Evolutionary conservation across 2,888 invertebrate species (phyloP).

Genomic region (Sinhomidia bicolor): DNA sequence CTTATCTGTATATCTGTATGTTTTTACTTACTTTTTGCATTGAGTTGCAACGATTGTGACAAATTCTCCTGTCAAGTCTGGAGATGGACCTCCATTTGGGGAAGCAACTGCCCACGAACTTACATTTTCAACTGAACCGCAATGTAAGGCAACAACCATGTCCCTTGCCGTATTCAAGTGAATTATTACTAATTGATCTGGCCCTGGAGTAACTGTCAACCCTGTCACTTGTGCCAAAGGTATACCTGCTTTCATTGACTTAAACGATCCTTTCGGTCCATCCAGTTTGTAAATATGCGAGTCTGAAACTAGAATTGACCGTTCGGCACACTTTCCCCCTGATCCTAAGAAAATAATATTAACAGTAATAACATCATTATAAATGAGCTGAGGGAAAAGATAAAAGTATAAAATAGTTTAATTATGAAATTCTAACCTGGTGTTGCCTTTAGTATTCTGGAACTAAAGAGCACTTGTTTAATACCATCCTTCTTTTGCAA

Average conservation of each 20-base stretch:
- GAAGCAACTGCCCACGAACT: slow-evolving; percentile 79
- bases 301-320: slow-evolving; percentile 94
- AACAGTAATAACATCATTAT: too few species aligned
- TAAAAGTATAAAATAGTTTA: too few species aligned
- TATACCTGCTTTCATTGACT: slow-evolving; percentile 92
- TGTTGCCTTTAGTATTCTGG: slow-evolving; percentile 88
- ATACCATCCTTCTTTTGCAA: slow-evolving; percentile 87
- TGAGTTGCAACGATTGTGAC: slow-evolving; percentile 77
- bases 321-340: slow-evolving; percentile 85
- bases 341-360: too few species aligned
- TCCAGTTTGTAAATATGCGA: slow-evolving; percentile 93
- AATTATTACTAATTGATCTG: slow-evolving; percentile 93
- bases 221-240: slow-evolving; percentile 87
- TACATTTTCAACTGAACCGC: slow-evolving; percentile 79
- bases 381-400: too few species aligned
- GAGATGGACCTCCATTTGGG: slow-evolving; percentile 77
- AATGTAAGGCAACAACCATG: slow-evolving; percentile 89
- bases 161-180: slow-evolving; percentile 95
- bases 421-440: too few species aligned
- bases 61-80: slow-evolving; percentile 80
- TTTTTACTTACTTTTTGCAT: slow-evolving; percentile 75
- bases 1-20: neutral
- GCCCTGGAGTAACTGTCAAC: slow-evolving; percentile 90
- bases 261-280: slow-evolving; percentile 88
- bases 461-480: slow-evolving; percentile 86